These are phyloP conservation scores for Oryctes rhinoceros DNA, from an alignment of 1,140 invertebrate species.

Conservation along the genomic window DNA sequence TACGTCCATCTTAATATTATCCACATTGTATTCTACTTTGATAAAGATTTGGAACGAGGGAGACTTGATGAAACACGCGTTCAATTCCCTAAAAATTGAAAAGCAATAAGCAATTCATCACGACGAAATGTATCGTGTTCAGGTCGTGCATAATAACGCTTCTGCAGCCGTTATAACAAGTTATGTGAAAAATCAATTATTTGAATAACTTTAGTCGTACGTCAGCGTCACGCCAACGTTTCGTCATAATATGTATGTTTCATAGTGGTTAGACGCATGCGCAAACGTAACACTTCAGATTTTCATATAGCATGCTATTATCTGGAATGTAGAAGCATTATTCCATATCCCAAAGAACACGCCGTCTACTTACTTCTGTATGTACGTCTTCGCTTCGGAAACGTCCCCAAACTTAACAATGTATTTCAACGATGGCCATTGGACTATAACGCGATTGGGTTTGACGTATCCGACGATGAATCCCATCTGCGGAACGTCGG, in stretches of 20 bases:
- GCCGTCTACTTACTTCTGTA: slow-evolving; percentile 1
- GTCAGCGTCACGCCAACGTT: too few relatives aligned
- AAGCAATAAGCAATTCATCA: background rate
- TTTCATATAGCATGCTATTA: too few relatives aligned
- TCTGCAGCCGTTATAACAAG: too few relatives aligned
- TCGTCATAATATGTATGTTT: too few relatives aligned
- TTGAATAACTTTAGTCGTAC: too few relatives aligned
- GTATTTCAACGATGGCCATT: slow-evolving; percentile 20
- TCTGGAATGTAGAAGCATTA: background rate
- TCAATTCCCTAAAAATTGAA: slow-evolving; percentile 9
- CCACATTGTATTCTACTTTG: background rate
- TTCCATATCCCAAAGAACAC: too few relatives aligned
- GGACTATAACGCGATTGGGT: background rate
- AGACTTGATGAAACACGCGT: background rate
- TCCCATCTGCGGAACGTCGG: slow-evolving; percentile 29
- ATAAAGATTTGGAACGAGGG: slow-evolving; percentile 22
- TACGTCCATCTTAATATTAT: background rate
- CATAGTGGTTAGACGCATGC: too few relatives aligned
- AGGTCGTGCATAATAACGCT: too few relatives aligned
- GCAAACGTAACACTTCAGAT: too few relatives aligned
- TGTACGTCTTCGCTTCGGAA: background rate
- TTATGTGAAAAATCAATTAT: too few relatives aligned
- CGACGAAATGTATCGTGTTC: background rate
- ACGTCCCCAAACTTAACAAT: background rate
- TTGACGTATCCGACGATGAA: slow-evolving; percentile 3